Base-by-base conservation (phyloP, 2,113 vertebrate genomes). In the Nannospalax galili region DNA sequence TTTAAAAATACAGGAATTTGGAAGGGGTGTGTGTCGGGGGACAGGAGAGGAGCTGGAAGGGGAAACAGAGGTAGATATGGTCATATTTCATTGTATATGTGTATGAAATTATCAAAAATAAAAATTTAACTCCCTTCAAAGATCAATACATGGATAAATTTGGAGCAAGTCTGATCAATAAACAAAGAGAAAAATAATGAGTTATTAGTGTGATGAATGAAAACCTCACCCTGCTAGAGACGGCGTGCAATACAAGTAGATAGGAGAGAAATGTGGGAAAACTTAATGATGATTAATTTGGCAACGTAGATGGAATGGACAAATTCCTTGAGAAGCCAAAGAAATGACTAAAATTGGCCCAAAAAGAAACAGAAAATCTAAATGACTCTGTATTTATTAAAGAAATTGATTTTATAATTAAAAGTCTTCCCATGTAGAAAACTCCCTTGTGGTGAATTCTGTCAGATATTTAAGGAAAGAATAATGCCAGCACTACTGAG, bases 341-440 rank as follows among this genome's bases (percentile, higher is more conserved):
- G 32, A 78, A 86, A 45, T 82, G 14, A 60, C 32, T 84, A 90
- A 96, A 95, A 84, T n/a, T 60, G 35, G 70, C 73, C 37, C 15
- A 52, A 73, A 77, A 84, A 58, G 69, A 80, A 92, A 88, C n/a
- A n/a, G 60, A 84, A 96, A 84, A 40, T 86, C 8, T 78, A 45
- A 92, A 65, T 42, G 30, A 24, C 15, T 93, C 37, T 82, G 3
- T 89, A 60, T 89, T 95, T 95, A 69, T 70, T 88, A 74, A 88
- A 62, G n/a, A 75, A 86, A 90, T 87, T 64, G n/a, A 93, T n/a
- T 73, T 84, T 87, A 4, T 88, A 73, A 91, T 81, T 62, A 35
- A 65, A 90, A 79, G 81, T 72, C 28, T 92, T 84, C 60, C 52
- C 22, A 19, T 26, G 90, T 75, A 56, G 58, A 92, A 26, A 84